These are phyloP conservation scores for Loriculus beryllinus DNA, from an alignment of 2,797 vertebrate genomes.

Conservation along the genomic window DNA sequence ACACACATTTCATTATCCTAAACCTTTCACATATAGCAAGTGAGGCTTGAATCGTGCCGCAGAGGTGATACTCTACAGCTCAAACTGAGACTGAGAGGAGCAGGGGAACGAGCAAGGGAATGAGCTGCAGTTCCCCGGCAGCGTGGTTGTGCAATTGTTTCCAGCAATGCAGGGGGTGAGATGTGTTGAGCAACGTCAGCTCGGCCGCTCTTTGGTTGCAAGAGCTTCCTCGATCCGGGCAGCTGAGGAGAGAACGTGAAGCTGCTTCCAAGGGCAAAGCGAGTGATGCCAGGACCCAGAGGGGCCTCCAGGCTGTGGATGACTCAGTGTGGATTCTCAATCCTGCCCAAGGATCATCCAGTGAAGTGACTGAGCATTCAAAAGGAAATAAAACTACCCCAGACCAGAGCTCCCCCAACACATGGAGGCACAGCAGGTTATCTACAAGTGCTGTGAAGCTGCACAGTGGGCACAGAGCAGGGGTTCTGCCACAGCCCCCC, in stretches of 20 bases:
- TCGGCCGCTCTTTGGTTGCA: accelerated
- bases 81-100: not conserved
- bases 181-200: accelerated
- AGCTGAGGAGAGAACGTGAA: not conserved
- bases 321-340: not conserved
- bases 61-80: accelerated
- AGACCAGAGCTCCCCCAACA: not conserved
- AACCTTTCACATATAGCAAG: not conserved
- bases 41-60: not conserved
- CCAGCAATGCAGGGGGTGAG: not conserved
- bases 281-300: accelerated
- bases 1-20: not conserved
- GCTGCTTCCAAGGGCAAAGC: not conserved
- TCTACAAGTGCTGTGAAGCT: accelerated
- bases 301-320: not conserved
- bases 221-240: not conserved
- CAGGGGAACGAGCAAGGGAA: accelerated
- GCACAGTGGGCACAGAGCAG: accelerated
- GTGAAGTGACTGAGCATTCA: not conserved
- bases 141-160: accelerated
- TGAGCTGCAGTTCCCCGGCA: not conserved
- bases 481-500: too few relatives aligned
- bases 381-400: not conserved
- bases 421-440: accelerated
- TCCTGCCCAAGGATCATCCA: not conserved